Percentiles rank a stretch among this genome's conserved stretches.
Evolutionary conservation across 1,140 invertebrate genomes (phyloP).

Genomic region (Drosophila athabasca): DNA sequence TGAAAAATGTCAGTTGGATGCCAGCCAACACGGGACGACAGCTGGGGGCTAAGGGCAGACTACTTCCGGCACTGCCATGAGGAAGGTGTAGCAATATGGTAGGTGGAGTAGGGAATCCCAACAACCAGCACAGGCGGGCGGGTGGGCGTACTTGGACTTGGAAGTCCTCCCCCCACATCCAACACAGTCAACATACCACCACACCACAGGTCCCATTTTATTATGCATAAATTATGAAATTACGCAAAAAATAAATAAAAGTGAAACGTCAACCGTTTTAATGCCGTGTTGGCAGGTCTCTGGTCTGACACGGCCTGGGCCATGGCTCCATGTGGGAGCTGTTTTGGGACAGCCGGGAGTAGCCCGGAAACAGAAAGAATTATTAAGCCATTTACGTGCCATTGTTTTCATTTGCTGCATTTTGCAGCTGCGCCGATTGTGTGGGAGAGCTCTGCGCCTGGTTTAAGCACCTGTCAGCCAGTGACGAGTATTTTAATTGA

Average conservation of each 20-base stretch:
- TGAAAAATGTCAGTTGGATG: constrained; percentile 62
- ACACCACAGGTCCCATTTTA: constrained; percentile 59
- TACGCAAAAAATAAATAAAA: constrained; percentile 58
- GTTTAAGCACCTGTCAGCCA: constrained; percentile 43
- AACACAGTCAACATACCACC: constrained; percentile 2
- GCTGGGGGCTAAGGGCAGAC: neutral
- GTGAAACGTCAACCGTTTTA: constrained; percentile 47
- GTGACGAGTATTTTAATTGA: constrained; percentile 36
- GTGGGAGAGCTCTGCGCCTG: constrained; percentile 2
- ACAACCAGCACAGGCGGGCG: too few species aligned
- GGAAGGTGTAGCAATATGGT: neutral
- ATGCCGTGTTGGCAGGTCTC: constrained; percentile 13
- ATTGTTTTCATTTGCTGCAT: constrained; percentile 56
- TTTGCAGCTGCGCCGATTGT: constrained; percentile 26
- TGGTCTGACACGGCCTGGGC: constrained; percentile 2
- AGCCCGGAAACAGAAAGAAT: constrained; percentile 18
- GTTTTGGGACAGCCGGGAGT: neutral
- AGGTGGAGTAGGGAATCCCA: too few species aligned
- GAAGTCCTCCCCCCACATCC: neutral
- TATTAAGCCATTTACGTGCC: constrained; percentile 57
- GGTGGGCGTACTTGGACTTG: too few species aligned
- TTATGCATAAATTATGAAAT: constrained; percentile 74
- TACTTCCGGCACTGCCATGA: constrained; percentile 11
- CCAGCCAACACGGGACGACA: constrained; percentile 26
- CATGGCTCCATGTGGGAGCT: constrained; percentile 1